Evolutionary conservation across 2,797 vertebrate species (phyloP), one percentile per base, ranked within the genome.

Genomic region (Pipistrellus nathusii): DNA sequence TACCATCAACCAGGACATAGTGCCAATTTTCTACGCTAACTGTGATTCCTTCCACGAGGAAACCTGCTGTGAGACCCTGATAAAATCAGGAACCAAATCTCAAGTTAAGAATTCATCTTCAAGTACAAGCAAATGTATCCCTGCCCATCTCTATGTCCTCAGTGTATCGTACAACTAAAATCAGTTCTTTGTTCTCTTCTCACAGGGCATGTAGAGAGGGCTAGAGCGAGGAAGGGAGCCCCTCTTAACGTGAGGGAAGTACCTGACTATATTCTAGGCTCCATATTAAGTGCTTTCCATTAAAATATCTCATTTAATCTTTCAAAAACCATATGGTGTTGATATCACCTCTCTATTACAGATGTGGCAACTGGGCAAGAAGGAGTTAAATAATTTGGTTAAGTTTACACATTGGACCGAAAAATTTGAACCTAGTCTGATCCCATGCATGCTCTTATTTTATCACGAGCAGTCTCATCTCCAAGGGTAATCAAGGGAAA

Each of bases 71-170:
- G 76, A 77, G 76, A 55, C 57, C 14, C 44, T 32, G 83, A 96
- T 72, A 53, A 83, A 92, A 97, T 92, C 81, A 83, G 38, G 55
- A 92, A 76, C 72, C 59, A 57, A 41, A 90, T 72, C 78, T 86
- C 59, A 80, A 92, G 66, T 64, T 35, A 81, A 82, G 66, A 62
- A 71, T 69, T 20, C 15, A 62, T 68, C 73, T 73, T 88, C 44
- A 96, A 85, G 88, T 15, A 53, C 46, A 41, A 91, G 72, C 35
- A 91, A 82, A 94, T 87, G 18, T n/a, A 3, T 1, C 35, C 59
- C 46, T 64, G 38, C n/a, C 21, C 72, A 18, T 59, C 1, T 20
- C 75, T 41, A 3, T 0, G 8, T 20, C 14, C 5, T 3, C 23
- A 15, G 46, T 4, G n/a, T 2, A 15, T 1, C 32, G 21, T 3